Percentiles rank a stretch among this genome's conserved stretches.
Conservation (phyloP, 2,888 invertebrate species). For the Cheilosia grossa region DNA sequence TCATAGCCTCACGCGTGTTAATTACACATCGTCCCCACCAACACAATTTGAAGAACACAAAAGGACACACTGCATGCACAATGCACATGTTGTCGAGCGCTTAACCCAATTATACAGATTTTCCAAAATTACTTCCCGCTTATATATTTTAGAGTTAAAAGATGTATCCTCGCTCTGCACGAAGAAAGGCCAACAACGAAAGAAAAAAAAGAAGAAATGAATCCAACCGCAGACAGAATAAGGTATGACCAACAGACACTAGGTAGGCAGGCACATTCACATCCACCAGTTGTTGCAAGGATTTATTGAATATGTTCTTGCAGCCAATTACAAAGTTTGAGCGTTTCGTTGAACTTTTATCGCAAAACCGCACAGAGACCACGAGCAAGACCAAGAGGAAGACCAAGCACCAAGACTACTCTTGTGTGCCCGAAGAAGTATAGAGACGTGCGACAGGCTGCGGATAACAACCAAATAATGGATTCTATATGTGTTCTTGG, state of each 20-base stretch:
- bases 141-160: conserved; percentile 59
- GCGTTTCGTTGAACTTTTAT: conserved; percentile 73
- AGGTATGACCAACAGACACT: conserved; percentile 37
- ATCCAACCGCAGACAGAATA: conserved; percentile 24
- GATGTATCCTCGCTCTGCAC: conserved; percentile 38
- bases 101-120: conserved; percentile 72
- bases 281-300: conserved; percentile 58
- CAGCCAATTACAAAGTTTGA: conserved; percentile 72
- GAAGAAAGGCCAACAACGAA: conserved; percentile 45
- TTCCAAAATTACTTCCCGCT: conserved; percentile 69
- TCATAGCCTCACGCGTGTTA: conserved; percentile 14
- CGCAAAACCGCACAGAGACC: conserved; percentile 39
- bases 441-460: conserved; percentile 26
- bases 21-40: conserved; percentile 8
- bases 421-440: not conserved
- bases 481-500: conserved; percentile 70
- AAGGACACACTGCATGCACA: conserved; percentile 26
- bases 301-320: conserved; percentile 73
- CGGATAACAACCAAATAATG: conserved; percentile 71
- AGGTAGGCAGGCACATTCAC: conserved; percentile 21
- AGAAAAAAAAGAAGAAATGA: not conserved
- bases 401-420: not conserved
- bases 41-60: conserved; percentile 21
- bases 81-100: conserved; percentile 15
- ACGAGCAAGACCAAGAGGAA: not conserved